Evolutionary conservation across 2,113 vertebrate genomes (phyloP).

Genomic region (Rhagologus leucostigma): DNA sequence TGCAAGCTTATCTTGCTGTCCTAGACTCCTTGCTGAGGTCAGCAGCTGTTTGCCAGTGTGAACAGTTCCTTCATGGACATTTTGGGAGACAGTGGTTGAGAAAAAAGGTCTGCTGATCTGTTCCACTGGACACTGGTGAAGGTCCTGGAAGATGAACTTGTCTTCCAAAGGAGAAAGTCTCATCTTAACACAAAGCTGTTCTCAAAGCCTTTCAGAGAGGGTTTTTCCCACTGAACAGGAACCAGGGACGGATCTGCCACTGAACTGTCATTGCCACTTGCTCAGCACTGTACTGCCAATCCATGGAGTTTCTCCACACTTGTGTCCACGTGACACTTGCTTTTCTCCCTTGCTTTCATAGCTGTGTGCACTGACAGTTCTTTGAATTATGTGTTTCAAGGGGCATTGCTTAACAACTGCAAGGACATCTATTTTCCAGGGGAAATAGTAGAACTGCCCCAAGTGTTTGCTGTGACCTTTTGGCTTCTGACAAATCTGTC

Average conservation of each 20-base stretch:
- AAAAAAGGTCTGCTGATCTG: neutral
- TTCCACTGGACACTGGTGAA: neutral
- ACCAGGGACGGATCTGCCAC: neutral
- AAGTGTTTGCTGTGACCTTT: neutral
- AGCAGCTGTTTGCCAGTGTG: neutral
- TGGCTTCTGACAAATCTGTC: neutral
- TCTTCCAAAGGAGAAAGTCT: neutral
- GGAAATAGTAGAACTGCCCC: neutral
- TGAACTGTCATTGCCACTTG: neutral
- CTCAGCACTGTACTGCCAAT: neutral
- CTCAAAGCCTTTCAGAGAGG: neutral
- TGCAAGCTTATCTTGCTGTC: neutral
- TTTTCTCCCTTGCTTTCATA: neutral
- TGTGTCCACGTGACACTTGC: neutral
- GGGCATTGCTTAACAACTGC: neutral
- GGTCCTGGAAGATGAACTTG: neutral
- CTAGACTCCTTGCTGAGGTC: neutral
- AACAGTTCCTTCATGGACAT: neutral
- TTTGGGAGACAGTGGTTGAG: neutral
- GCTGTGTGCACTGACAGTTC: neutral
- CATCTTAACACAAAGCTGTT: neutral
- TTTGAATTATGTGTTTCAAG: neutral
- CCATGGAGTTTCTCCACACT: neutral
- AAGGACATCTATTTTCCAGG: neutral
- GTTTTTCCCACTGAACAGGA: neutral